phyloP scores from a whole-genome alignment of 2,113 vertebrate species.

The Rhabdomys dilectus region DNA sequence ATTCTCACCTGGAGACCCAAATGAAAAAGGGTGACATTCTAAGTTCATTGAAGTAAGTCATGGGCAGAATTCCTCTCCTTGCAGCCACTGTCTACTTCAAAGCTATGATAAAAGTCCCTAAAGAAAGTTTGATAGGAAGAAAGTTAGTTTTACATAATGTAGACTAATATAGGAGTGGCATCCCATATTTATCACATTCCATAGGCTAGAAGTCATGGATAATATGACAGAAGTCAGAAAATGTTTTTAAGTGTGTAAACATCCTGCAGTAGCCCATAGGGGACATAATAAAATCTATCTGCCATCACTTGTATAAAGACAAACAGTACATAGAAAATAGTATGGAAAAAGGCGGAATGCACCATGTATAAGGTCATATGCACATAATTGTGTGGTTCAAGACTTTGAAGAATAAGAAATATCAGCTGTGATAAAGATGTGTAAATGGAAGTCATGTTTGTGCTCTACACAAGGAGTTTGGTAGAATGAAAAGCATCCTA shows the following conservation, averaged over 20 bases:
- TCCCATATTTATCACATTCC: not conserved
- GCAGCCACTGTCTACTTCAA: not conserved
- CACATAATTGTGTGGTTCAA: conserved; percentile 1
- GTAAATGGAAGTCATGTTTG: not conserved
- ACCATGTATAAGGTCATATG: not conserved
- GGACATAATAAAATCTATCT: not conserved
- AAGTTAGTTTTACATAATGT: not conserved
- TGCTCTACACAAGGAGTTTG: not conserved
- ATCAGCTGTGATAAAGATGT: not conserved
- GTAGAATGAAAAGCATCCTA: conserved; percentile 13
- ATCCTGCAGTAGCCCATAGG: not conserved
- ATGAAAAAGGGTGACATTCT: not conserved
- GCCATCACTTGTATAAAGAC: not conserved
- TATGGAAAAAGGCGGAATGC: not conserved
- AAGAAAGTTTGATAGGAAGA: not conserved
- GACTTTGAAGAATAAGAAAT: not conserved
- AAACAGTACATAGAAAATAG: not conserved
- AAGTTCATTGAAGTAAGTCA: not conserved
- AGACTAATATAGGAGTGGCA: not conserved
- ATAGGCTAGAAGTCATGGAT: not conserved
- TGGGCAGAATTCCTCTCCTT: not conserved
- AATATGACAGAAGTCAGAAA: not conserved
- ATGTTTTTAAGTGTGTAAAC: not conserved
- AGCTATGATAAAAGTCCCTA: conserved; percentile 6
- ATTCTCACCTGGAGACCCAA: not conserved